Conservation (phyloP, 2,888 invertebrate species). For the Polydrusus cervinus region DNA sequence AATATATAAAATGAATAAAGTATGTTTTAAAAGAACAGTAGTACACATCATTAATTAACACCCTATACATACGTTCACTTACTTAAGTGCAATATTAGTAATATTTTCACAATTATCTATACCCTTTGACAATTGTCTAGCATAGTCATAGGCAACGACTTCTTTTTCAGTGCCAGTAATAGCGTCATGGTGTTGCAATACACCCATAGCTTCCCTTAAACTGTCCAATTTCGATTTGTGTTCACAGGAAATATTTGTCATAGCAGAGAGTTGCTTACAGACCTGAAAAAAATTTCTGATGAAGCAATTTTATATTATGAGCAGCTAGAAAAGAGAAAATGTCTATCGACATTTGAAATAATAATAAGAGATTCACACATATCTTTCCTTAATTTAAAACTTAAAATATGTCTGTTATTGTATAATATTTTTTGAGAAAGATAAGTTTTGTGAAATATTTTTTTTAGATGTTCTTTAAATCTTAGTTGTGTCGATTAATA, state of each 20-base stretch:
- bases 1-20: too few species aligned
- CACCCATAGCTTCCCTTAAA: constrained; percentile 78
- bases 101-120: constrained; percentile 73
- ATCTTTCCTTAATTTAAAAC: too few species aligned
- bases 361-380: too few species aligned
- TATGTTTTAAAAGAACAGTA: too few species aligned
- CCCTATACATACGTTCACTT: constrained; percentile 44
- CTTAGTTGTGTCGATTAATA: too few species aligned
- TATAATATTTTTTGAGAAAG: too few species aligned
- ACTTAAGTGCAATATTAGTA: constrained; percentile 60
- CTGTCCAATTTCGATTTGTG: constrained; percentile 72
- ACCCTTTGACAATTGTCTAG: constrained; percentile 80
- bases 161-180: constrained; percentile 90
- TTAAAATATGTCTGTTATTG: too few species aligned
- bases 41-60: too few species aligned
- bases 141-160: constrained; percentile 90
- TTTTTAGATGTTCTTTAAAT: too few species aligned
- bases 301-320: background rate
- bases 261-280: constrained; percentile 81
- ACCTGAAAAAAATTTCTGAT: constrained; percentile 42
- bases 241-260: constrained; percentile 71
- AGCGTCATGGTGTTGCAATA: constrained; percentile 93
- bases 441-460: too few species aligned
- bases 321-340: background rate
- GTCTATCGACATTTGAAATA: too few species aligned